phyloP scores from a whole-genome alignment of 2,113 vertebrate genomes.

The Callaeas wilsoni region DNA sequence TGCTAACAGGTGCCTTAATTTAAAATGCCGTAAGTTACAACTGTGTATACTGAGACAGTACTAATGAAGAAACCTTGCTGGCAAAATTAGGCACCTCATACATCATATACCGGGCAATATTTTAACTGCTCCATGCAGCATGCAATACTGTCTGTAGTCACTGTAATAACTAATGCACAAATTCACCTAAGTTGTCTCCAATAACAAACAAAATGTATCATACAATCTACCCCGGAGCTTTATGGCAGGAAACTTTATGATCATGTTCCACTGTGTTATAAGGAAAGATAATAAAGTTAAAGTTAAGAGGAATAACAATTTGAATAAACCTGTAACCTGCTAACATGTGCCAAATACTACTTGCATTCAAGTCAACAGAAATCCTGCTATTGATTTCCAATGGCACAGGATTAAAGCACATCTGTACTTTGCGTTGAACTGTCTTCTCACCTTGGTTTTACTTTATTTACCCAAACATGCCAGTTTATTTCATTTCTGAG shows the following conservation, averaged over 20 bases:
- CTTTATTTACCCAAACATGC: not conserved
- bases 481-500: not conserved
- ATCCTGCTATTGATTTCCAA: not conserved
- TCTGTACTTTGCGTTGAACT: not conserved
- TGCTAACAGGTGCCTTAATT: conserved; percentile 41
- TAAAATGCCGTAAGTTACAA: not conserved
- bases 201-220: conserved; percentile 39
- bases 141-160: not conserved
- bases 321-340: not conserved
- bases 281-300: not conserved
- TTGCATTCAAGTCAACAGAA: not conserved
- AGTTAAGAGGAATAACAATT: not conserved
- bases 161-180: conserved; percentile 32
- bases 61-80: conserved; percentile 30
- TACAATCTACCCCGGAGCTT: not conserved
- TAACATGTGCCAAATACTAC: not conserved
- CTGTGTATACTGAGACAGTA: not conserved
- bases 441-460: not conserved
- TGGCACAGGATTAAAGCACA: not conserved
- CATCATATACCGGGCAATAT: not conserved
- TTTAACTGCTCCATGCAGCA: not conserved
- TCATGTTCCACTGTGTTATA: not conserved
- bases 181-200: conserved; percentile 8
- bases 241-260: conserved; percentile 19
- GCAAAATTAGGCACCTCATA: not conserved